A percentile compares a stretch with the other conserved stretches of the same genome.
Conservation (phyloP, 1,140 invertebrate genomes). For the Diprion similis region DNA sequence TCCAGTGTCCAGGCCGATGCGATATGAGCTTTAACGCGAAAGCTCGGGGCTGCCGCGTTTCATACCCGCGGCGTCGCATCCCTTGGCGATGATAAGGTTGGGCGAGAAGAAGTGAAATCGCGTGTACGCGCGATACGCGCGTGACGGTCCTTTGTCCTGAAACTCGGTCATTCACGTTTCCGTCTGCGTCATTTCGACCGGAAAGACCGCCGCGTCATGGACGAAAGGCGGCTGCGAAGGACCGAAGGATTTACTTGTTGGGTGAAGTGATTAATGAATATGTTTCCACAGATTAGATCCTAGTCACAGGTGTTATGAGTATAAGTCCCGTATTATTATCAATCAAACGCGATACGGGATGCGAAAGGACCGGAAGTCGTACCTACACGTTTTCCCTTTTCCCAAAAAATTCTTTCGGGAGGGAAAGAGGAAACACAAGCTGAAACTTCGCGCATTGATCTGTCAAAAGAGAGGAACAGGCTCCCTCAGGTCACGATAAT, state of each 20-base stretch:
- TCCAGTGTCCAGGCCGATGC: background rate
- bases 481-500: background rate
- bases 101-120: background rate
- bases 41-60: background rate
- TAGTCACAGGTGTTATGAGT: background rate
- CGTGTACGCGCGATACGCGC: background rate
- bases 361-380: background rate
- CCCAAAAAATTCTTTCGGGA: background rate
- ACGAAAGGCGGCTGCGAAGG: background rate
- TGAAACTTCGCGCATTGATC: background rate
- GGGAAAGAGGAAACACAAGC: background rate
- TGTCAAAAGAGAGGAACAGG: background rate
- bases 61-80: too few relatives aligned
- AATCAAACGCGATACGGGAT: too few relatives aligned
- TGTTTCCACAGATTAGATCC: background rate
- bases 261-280: constrained; percentile 13
- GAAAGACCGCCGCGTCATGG: constrained; percentile 6
- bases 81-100: too few relatives aligned
- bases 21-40: background rate
- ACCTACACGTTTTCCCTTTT: constrained; percentile 2
- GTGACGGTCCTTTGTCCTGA: background rate
- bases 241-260: background rate
- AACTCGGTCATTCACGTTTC: background rate
- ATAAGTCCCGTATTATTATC: too few relatives aligned
- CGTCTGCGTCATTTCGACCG: constrained; percentile 6